Percentiles rank a stretch among this genome's conserved stretches.
Evolutionary conservation across 2,888 invertebrate species (phyloP).

Genomic region (Zeuzera pyrina): DNA sequence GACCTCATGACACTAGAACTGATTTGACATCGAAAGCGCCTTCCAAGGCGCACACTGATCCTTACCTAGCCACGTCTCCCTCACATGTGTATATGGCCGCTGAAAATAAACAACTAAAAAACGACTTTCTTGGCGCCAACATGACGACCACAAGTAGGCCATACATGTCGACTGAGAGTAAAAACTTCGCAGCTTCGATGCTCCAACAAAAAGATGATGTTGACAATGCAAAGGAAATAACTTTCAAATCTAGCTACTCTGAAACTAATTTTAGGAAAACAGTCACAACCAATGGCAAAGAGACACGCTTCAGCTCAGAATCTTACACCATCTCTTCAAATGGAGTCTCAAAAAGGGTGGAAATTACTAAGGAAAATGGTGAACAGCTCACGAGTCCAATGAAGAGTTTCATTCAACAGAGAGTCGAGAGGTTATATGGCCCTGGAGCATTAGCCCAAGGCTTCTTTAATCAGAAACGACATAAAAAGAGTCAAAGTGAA

Average conservation of each 20-base stretch:
- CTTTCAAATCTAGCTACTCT: slow-evolving; percentile 65
- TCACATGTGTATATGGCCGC: slow-evolving; percentile 64
- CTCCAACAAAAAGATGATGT: slow-evolving; percentile 59
- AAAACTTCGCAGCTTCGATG: slow-evolving; percentile 58
- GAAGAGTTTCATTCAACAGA: slow-evolving; percentile 89
- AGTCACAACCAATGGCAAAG: slow-evolving; percentile 49
- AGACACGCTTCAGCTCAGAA: slow-evolving; percentile 41
- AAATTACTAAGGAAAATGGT: slow-evolving; percentile 64
- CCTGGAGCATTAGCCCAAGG: slow-evolving; percentile 90
- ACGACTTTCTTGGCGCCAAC: slow-evolving; percentile 62
- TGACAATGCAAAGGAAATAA: slow-evolving; percentile 51
- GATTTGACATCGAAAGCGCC: slow-evolving; percentile 67
- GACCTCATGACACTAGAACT: slow-evolving; percentile 59
- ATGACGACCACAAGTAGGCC: slow-evolving; percentile 61
- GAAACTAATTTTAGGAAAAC: slow-evolving; percentile 62
- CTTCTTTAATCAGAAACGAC: slow-evolving; percentile 80
- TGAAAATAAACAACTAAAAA: slow-evolving; percentile 62
- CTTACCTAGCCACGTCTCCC: slow-evolving; percentile 51
- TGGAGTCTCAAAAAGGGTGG: slow-evolving; percentile 56
- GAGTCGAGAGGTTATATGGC: slow-evolving; percentile 90
- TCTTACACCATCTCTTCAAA: slow-evolving; percentile 65
- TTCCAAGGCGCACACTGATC: slow-evolving; percentile 66
- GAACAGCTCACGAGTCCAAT: slow-evolving; percentile 65
- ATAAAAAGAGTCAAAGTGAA: slow-evolving; percentile 53
- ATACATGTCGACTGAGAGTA: slow-evolving; percentile 54